Evolutionary conservation across 2,888 invertebrate genomes (phyloP), one percentile per base, ranked within the genome.

Genomic region (Agrotis segetum): DNA sequence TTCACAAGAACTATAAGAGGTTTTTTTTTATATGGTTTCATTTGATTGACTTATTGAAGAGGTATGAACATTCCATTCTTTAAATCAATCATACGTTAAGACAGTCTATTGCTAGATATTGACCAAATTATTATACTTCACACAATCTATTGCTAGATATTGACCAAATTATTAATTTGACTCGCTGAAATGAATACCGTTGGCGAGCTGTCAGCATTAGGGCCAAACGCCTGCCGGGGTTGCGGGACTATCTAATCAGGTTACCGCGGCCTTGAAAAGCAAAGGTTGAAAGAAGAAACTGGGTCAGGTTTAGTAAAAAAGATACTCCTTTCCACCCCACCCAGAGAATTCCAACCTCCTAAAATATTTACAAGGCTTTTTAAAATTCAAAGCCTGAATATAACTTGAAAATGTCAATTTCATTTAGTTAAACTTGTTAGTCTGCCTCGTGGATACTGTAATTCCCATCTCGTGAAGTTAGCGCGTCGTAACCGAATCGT

Each of bases 381-480:
- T 17, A 16, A 44, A 60, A 61, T 59, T 21, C 11, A 29, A 59
- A 50, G n/a, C 59, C 19, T 40, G 11, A 29, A 40, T 52, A 9
- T 40, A 53, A 60, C 53, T 62, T 52, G 44, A 49, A 40, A 55
- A 59, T 52, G 24, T 29, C 47, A 47, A 63, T 66, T 52, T 50
- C 44, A 67, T 67, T 53, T 29, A 63, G 50, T 56, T 63, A 66
- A 67, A 49, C 52, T 64, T 59, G 49, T 79, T 74, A 69, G 44
- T 16, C 56, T 40, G 24, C n/a, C n/a, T n/a, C 52, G 56, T 24
- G 40, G 49, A 46, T 61, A 24, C 60, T 67, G 47, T 80, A 71
- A 71, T 65, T 67, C 68, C 44, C 56, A 55, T 79, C 65, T 78
- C 60, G 56, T 49, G 34, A 75, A 79, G 60, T 70, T 60, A 56